Conservation (phyloP, 53 echinoderm and acorn worm genomes). For the Holothuria scabra region DNA sequence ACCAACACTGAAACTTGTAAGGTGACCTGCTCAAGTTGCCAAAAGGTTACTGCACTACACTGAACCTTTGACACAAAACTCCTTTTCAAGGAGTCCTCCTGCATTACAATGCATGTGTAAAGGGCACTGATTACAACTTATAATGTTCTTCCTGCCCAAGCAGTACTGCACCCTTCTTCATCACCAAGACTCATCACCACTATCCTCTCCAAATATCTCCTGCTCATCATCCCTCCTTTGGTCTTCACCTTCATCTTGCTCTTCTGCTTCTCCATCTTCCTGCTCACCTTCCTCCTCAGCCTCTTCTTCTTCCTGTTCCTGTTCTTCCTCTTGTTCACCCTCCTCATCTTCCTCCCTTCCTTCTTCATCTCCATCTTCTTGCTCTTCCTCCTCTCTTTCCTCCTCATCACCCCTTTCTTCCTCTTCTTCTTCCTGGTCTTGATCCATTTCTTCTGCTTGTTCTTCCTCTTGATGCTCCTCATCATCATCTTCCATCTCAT, state of each 20-base stretch:
- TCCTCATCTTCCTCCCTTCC: constrained; percentile 59
- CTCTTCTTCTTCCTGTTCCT: constrained; percentile 34
- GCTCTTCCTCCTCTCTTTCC: constrained; percentile 64
- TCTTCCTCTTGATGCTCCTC: constrained; percentile 32
- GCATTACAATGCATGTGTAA: too few species aligned
- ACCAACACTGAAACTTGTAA: too few species aligned
- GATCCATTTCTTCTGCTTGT: constrained; percentile 40
- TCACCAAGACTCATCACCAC: constrained; percentile 53
- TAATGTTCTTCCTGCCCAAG: too few species aligned
- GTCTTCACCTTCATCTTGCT: constrained; percentile 55
- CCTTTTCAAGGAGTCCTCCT: too few species aligned
- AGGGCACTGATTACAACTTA: too few species aligned
- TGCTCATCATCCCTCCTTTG: constrained; percentile 76
- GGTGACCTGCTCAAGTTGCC: too few species aligned
- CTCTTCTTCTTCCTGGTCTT: constrained; percentile 48
- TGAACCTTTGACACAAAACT: too few species aligned
- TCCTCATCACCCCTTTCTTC: constrained; percentile 48
- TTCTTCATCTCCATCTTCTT: constrained; percentile 53
- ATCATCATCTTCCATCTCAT: constrained; percentile 45
- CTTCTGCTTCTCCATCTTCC: constrained; percentile 52
- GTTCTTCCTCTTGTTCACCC: constrained; percentile 27
- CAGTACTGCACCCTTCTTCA: too few species aligned
- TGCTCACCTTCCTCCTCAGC: constrained; percentile 50
- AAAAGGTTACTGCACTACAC: too few species aligned
- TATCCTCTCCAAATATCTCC: constrained; percentile 84